Conservation (phyloP, 2,888 invertebrate species). For the Parnassius orleans region DNA sequence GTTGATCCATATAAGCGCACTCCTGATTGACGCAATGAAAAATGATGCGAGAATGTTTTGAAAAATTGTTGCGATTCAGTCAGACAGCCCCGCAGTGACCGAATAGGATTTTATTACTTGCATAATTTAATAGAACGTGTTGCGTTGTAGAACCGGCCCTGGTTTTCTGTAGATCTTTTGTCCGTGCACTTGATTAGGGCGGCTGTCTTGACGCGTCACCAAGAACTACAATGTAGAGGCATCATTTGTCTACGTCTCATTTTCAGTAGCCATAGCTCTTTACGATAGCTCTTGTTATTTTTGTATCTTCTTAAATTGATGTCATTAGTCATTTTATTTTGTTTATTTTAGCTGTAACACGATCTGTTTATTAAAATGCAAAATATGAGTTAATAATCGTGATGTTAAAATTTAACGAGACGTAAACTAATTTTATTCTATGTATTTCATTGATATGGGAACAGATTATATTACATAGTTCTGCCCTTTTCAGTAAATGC, state of each 20-base stretch:
- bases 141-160: conserved; percentile 57
- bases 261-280: conserved; percentile 34
- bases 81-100: conserved; percentile 55
- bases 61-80: conserved; percentile 68
- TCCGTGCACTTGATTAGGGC: conserved; percentile 60
- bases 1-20: conserved; percentile 49
- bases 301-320: conserved; percentile 12
- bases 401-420: no score
- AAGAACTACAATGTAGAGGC: conserved; percentile 43
- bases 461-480: no score
- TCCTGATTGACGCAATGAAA: conserved; percentile 78
- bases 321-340: conserved; percentile 10
- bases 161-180: conserved; percentile 40
- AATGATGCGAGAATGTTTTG: conserved; percentile 79
- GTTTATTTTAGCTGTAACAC: no score
- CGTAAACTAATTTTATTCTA: no score
- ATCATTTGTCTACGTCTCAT: conserved; percentile 72
- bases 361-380: no score
- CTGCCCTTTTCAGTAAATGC: no score
- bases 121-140: conserved; percentile 68
- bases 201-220: conserved; percentile 43
- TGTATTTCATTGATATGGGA: no score
- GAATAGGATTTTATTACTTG: conserved; percentile 74
- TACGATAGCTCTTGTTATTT: conserved; percentile 22
- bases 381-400: no score